Conservation (phyloP, 2,797 vertebrate species). For the Falco concolor region DNA sequence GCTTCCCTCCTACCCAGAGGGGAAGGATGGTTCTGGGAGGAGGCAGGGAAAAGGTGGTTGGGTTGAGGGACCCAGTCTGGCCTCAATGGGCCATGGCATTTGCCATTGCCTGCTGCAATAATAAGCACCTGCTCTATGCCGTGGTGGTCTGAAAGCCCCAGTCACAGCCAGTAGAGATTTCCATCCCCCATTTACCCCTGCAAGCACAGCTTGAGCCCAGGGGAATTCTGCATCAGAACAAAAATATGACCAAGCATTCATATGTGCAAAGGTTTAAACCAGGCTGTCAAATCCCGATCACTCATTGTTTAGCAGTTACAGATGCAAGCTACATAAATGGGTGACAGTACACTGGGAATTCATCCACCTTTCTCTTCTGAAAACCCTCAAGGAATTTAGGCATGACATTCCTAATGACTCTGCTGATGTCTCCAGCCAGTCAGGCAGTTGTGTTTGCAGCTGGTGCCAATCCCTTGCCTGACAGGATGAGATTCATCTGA, state of each 20-base stretch:
- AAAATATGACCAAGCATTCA: conserved; percentile 2
- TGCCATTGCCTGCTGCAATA: neutral
- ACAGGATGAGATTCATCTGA: neutral
- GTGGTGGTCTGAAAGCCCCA: neutral
- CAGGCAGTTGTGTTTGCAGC: neutral
- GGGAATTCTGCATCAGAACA: neutral
- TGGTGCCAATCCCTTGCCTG: neutral
- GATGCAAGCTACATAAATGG: neutral
- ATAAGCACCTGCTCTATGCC: neutral
- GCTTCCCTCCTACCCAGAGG: neutral
- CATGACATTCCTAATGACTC: neutral
- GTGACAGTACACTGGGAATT: neutral
- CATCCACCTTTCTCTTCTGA: conserved; percentile 1
- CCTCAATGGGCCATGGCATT: neutral
- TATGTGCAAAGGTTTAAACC: neutral
- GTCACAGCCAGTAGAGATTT: neutral
- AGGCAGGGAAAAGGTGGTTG: neutral
- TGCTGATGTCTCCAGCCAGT: neutral
- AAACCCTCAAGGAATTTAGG: neutral
- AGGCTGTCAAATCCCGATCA: conserved; percentile 13
- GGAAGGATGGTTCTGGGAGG: neutral
- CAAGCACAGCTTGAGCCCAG: neutral
- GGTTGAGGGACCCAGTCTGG: neutral
- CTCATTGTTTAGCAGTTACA: conserved; percentile 4
- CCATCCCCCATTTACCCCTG: neutral